phyloP scores from a whole-genome alignment of 2,888 invertebrate species.

The Automeris io region DNA sequence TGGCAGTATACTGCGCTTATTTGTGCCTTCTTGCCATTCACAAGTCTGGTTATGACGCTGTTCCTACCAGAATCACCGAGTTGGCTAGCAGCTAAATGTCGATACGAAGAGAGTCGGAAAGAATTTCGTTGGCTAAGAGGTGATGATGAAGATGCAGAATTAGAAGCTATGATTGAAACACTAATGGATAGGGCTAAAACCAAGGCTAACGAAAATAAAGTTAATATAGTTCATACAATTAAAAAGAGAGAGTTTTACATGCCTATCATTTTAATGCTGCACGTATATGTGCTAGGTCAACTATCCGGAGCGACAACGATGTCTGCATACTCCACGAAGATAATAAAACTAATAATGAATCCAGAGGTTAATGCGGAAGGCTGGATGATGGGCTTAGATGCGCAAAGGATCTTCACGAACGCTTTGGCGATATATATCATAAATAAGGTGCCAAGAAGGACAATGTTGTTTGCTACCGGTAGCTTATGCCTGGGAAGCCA shows the following conservation, averaged over 20 bases:
- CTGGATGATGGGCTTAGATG: slow-evolving; percentile 79
- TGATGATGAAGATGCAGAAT: slow-evolving; percentile 39
- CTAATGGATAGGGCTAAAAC: slow-evolving; percentile 27
- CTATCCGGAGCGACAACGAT: slow-evolving; percentile 79
- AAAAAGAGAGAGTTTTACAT: slow-evolving; percentile 51
- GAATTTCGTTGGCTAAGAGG: slow-evolving; percentile 77
- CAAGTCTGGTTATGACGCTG: slow-evolving; percentile 50
- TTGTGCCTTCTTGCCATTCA: slow-evolving; percentile 52
- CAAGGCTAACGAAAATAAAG: slow-evolving; percentile 10
- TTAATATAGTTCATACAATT: slow-evolving; percentile 11
- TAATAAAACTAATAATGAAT: slow-evolving; percentile 73
- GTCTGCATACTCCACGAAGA: slow-evolving; percentile 78
- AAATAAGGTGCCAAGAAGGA: slow-evolving; percentile 67
- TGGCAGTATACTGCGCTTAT: slow-evolving; percentile 75
- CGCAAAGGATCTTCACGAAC: slow-evolving; percentile 76
- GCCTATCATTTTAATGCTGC: slow-evolving; percentile 37
- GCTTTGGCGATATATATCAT: slow-evolving; percentile 75
- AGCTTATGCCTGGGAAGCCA: slow-evolving; percentile 38
- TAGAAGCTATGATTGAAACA: slow-evolving; percentile 43
- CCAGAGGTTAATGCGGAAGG: slow-evolving; percentile 74
- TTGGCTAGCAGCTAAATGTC: slow-evolving; percentile 77
- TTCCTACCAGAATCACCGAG: slow-evolving; percentile 78
- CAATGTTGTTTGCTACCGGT: slow-evolving; percentile 41
- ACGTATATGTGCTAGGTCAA: slow-evolving; percentile 13
- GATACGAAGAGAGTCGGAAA: slow-evolving; percentile 63